Conservation (phyloP, 2,888 invertebrate species). For the Frankliniella intonsa region DNA sequence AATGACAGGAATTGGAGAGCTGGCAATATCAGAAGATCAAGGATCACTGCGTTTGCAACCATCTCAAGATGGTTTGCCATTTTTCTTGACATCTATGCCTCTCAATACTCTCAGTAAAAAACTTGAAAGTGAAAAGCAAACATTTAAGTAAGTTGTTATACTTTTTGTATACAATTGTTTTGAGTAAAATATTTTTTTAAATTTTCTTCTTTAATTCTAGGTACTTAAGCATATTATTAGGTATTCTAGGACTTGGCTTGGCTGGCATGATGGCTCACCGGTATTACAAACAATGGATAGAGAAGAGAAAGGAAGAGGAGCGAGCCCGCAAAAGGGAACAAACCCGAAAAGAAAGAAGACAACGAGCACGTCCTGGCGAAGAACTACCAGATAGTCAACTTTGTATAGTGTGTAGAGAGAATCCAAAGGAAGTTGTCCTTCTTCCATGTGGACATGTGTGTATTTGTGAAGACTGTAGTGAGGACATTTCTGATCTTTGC, state of each 20-base stretch:
- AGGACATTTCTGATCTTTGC: constrained; percentile 64
- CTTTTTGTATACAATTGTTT: background rate
- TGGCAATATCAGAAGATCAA: constrained; percentile 57
- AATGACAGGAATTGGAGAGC: constrained; percentile 74
- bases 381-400: constrained; percentile 60
- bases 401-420: constrained; percentile 77
- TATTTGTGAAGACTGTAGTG: constrained; percentile 79
- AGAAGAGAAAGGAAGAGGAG: constrained; percentile 54
- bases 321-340: constrained; percentile 52
- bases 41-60: constrained; percentile 63
- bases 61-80: constrained; percentile 63
- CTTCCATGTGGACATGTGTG: constrained; percentile 89
- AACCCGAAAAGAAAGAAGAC: constrained; percentile 61
- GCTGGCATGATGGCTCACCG: constrained; percentile 50
- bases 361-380: constrained; percentile 56
- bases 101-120: constrained; percentile 68
- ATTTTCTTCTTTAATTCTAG: constrained; percentile 42
- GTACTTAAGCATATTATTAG: constrained; percentile 53
- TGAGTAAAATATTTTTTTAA: background rate
- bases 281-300: constrained; percentile 53
- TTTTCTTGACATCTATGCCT: constrained; percentile 75
- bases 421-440: constrained; percentile 69
- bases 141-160: constrained; percentile 54
- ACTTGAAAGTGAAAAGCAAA: constrained; percentile 64
- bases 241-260: constrained; percentile 53